Evolutionary conservation across 2,113 vertebrate genomes (phyloP).

Genomic region (Notarius lentiginosus): DNA sequence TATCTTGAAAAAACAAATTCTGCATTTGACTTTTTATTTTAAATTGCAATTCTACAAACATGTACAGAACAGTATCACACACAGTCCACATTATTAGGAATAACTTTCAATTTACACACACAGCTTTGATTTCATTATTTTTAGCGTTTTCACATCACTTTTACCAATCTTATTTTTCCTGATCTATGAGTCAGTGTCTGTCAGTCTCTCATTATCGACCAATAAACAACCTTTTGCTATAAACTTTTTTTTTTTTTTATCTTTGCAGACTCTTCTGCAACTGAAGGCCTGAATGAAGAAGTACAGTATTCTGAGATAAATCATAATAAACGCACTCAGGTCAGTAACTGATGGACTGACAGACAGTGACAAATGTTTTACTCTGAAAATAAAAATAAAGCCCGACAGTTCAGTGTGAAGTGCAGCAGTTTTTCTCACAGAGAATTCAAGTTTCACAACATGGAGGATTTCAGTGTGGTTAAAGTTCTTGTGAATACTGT

Average conservation of each 20-base stretch:
- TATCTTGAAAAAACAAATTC: not conserved
- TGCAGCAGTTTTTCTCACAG: not conserved
- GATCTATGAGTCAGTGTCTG: not conserved
- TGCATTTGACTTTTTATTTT: not conserved
- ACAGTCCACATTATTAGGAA: not conserved
- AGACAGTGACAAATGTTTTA: not conserved
- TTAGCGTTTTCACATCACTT: not conserved
- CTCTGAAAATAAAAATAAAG: not conserved
- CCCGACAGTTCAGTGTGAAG: not conserved
- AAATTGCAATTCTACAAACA: not conserved
- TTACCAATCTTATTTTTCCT: not conserved
- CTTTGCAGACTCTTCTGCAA: conserved; percentile 31
- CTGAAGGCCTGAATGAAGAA: conserved; percentile 14
- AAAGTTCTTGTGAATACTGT: not conserved
- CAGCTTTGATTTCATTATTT: not conserved
- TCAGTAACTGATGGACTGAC: conserved; percentile 36
- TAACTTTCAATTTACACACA: not conserved
- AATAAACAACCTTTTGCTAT: not conserved
- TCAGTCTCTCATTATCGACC: not conserved
- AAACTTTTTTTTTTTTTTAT: not conserved
- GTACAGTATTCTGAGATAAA: conserved; percentile 29
- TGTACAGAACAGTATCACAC: too few relatives aligned
- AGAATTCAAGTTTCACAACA: not conserved
- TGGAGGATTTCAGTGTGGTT: not conserved
- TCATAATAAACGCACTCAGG: conserved; percentile 20